Conservation (phyloP, 2,888 invertebrate genomes). For the Drosophila vallismaia region DNA sequence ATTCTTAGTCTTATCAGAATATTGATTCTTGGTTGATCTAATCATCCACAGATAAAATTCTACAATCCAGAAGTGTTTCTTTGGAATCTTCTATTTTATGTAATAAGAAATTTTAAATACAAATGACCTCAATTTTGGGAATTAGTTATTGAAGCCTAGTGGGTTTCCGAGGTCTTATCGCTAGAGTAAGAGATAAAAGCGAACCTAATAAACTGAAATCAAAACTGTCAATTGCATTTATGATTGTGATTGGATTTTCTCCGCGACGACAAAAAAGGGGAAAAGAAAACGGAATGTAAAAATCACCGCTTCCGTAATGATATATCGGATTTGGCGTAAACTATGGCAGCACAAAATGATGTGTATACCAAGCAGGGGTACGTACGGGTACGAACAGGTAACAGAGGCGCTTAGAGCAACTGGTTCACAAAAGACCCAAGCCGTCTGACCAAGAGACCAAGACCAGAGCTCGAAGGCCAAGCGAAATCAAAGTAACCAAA, state of each 20-base stretch:
- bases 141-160: background rate
- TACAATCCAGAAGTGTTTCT: background rate
- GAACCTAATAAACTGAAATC: background rate
- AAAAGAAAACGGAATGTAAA: constrained; percentile 47
- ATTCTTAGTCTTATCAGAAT: too few species aligned
- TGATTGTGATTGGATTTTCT: constrained; percentile 19
- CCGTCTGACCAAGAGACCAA: constrained; percentile 44
- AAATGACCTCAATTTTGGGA: constrained; percentile 21
- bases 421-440: constrained; percentile 43
- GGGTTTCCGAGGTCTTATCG: constrained; percentile 23
- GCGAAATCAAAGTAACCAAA: constrained; percentile 69
- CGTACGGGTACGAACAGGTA: constrained; percentile 35
- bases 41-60: too few species aligned
- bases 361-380: constrained; percentile 41
- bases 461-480: constrained; percentile 46
- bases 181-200: constrained; percentile 18
- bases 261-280: background rate
- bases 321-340: constrained; percentile 33
- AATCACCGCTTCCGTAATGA: constrained; percentile 65
- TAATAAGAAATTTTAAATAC: background rate
- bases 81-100: background rate
- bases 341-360: constrained; percentile 34
- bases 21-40: too few species aligned
- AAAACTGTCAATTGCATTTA: constrained; percentile 19
- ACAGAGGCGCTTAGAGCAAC: constrained; percentile 54